Percentiles rank a stretch among this genome's conserved stretches.
Evolutionary conservation across 2,797 vertebrate species (phyloP).

Genomic region (Pantherophis vulpinus): DNA sequence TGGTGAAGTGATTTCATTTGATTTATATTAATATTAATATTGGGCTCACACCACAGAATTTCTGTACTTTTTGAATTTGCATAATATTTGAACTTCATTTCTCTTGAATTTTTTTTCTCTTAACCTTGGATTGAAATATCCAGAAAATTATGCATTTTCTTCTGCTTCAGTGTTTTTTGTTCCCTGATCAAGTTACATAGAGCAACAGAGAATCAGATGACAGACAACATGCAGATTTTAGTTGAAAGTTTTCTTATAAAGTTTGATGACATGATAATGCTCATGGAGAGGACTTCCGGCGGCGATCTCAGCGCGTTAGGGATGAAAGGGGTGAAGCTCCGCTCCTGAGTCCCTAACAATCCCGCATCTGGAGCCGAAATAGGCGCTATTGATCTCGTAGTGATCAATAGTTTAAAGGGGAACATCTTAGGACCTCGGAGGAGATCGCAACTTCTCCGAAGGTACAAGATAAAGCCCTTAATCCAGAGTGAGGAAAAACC

Average conservation of each 20-base stretch:
- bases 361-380: too few species aligned
- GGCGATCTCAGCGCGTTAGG: too few species aligned
- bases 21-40: not conserved
- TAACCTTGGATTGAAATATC: not conserved
- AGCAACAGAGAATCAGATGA: not conserved
- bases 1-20: not conserved
- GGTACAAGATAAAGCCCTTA: too few species aligned
- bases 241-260: not conserved
- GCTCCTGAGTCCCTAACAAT: too few species aligned
- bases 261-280: not conserved
- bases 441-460: too few species aligned
- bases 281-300: too few species aligned
- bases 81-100: not conserved
- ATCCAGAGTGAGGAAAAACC: too few species aligned
- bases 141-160: not conserved
- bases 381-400: too few species aligned
- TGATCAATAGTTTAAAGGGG: too few species aligned
- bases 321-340: too few species aligned
- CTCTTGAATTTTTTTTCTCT: not conserved
- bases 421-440: too few species aligned
- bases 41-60: not conserved
- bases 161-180: not conserved
- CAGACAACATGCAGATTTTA: not conserved
- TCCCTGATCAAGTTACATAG: not conserved
- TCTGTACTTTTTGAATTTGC: not conserved